Evolutionary conservation across 2,113 vertebrate genomes (phyloP).

Genomic region (Spheniscus mendiculus): DNA sequence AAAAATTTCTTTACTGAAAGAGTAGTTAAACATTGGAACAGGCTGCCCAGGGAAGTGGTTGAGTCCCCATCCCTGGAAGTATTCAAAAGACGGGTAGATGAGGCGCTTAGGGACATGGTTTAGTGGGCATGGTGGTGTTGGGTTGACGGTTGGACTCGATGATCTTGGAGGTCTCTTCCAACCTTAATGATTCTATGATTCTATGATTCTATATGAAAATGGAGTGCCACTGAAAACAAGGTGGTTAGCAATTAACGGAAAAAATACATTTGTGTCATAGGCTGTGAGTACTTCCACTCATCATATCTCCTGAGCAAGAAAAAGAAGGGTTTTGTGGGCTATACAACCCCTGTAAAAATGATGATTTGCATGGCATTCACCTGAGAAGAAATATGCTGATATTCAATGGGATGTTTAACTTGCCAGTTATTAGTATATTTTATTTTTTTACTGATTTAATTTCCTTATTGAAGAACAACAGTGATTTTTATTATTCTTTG

Average conservation of each 20-base stretch:
- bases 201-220: too few relatives aligned
- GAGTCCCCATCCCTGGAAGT: too few relatives aligned
- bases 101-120: too few relatives aligned
- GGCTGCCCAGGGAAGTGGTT: too few relatives aligned
- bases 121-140: too few relatives aligned
- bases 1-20: too few relatives aligned
- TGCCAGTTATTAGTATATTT: neutral
- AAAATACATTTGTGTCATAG: neutral
- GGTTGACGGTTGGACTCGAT: too few relatives aligned
- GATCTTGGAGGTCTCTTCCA: too few relatives aligned
- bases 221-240: neutral
- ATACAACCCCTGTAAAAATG: neutral
- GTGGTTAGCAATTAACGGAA: neutral
- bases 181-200: too few relatives aligned
- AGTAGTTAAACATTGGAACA: too few relatives aligned
- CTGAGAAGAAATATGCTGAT: neutral
- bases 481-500: neutral
- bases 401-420: neutral
- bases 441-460: neutral
- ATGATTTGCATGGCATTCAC: neutral
- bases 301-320: neutral
- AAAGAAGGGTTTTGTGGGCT: neutral
- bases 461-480: neutral
- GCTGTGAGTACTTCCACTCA: neutral
- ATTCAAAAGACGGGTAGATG: too few relatives aligned